phyloP scores from a whole-genome alignment of 2,113 vertebrate genomes.

The Heptranchias perlo region DNA sequence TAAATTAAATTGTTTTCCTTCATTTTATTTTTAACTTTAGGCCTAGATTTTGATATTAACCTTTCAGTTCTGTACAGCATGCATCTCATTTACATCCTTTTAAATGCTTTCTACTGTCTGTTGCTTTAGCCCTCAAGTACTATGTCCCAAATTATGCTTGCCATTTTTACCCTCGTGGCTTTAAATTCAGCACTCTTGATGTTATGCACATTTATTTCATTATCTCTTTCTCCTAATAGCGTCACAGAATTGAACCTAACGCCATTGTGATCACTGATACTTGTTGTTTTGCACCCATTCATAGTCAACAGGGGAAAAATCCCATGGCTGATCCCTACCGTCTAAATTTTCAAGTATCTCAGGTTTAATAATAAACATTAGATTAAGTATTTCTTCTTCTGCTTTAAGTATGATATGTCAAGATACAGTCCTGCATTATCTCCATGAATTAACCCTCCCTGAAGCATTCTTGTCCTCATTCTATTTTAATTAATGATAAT shows the following conservation, averaged over 20 bases:
- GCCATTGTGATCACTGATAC: too few relatives aligned
- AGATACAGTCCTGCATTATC: not conserved
- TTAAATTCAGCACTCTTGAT: not conserved
- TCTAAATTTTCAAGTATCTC: not conserved
- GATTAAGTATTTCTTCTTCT: not conserved
- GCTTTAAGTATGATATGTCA: not conserved
- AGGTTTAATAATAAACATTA: not conserved
- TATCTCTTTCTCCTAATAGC: too few relatives aligned
- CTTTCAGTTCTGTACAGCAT: not conserved
- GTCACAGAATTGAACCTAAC: too few relatives aligned
- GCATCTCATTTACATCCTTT: not conserved
- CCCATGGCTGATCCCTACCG: not conserved
- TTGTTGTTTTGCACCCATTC: not conserved
- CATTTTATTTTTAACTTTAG: not conserved
- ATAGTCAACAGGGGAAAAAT: not conserved
- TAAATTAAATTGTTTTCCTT: not conserved
- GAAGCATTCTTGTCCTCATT: not conserved
- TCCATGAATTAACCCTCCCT: not conserved
- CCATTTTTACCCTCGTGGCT: not conserved
- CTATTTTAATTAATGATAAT: conserved; percentile 2
- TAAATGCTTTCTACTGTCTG: not conserved
- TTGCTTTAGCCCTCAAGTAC: not conserved
- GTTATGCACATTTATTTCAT: not conserved
- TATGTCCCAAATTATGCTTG: not conserved
- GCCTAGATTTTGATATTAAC: not conserved